phyloP scores from a whole-genome alignment of 2,113 vertebrate genomes.

The Plestiodon gilberti region DNA sequence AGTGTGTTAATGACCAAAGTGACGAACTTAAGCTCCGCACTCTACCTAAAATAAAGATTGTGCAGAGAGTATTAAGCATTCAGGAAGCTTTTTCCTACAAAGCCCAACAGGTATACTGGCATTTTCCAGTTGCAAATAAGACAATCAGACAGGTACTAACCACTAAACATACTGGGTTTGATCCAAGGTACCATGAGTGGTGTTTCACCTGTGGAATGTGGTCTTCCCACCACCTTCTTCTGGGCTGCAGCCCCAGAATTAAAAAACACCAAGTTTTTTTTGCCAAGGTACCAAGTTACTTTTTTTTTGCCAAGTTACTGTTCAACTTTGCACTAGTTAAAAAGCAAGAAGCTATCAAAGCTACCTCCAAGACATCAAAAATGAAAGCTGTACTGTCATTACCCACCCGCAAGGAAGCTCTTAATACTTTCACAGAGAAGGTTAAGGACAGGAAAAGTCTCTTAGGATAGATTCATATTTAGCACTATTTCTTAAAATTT shows the following conservation, averaged over 20 bases:
- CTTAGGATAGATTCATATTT: not conserved
- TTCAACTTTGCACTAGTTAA: too few species aligned
- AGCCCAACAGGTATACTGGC: not conserved
- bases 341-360: not conserved
- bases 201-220: too few species aligned
- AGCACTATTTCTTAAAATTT: not conserved
- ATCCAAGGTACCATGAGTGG: too few species aligned
- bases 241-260: too few species aligned
- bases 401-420: not conserved
- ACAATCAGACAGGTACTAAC: not conserved
- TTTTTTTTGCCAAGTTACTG: too few species aligned
- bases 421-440: not conserved
- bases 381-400: not conserved
- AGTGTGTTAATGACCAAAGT: conserved; percentile 94
- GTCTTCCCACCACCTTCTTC: too few species aligned
- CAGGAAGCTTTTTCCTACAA: not conserved
- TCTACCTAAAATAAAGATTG: conserved; percentile 81
- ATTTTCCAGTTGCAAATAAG: not conserved
- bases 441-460: not conserved
- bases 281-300: too few species aligned
- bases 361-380: not conserved
- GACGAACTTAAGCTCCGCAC: conserved; percentile 95
- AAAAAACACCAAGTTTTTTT: too few species aligned
- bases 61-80: conserved; percentile 22
- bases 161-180: too few species aligned